phyloP scores from a whole-genome alignment of 2,797 vertebrate genomes.

The Tokudaia tokunoshimensis region DNA sequence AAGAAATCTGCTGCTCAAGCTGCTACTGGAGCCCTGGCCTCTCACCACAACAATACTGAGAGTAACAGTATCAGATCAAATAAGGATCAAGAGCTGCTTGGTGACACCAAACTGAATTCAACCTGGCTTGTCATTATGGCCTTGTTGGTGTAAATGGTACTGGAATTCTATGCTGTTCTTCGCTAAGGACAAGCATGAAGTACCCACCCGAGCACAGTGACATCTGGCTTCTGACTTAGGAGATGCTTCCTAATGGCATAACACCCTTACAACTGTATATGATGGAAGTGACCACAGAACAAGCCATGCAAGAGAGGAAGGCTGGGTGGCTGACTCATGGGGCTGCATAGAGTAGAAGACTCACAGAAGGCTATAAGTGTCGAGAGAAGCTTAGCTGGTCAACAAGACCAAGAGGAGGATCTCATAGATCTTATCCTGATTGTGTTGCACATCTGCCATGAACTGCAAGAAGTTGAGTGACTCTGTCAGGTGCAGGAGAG shows the following conservation, averaged over 20 bases:
- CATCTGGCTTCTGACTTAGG: neutral
- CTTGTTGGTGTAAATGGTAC: conserved; percentile 97
- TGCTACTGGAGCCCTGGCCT: conserved; percentile 95
- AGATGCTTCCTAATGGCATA: conserved; percentile 93
- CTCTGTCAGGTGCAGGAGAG: conserved; percentile 72
- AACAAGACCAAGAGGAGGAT: conserved; percentile 95
- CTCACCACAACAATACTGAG: conserved; percentile 97
- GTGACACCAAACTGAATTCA: conserved; percentile 95
- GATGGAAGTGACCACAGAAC: conserved; percentile 97
- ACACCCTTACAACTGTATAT: conserved; percentile 94
- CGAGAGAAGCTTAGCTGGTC: conserved; percentile 88
- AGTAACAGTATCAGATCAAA: conserved; percentile 95
- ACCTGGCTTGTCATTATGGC: conserved; percentile 97
- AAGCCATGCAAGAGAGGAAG: conserved; percentile 95
- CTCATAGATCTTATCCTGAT: conserved; percentile 94
- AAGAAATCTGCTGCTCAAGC: conserved; percentile 95
- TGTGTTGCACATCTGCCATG: conserved; percentile 93
- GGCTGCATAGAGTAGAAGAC: conserved; percentile 94
- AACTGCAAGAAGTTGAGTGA: conserved; percentile 91
- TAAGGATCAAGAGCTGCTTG: conserved; percentile 95
- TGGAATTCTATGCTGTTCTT: conserved; percentile 97
- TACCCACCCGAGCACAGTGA: neutral
- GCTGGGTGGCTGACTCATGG: conserved; percentile 91
- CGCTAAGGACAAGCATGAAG: conserved; percentile 66
- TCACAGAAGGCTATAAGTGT: conserved; percentile 96